Base-by-base conservation (phyloP, 2,113 vertebrate genomes). In the Rhadina sibilatrix region DNA sequence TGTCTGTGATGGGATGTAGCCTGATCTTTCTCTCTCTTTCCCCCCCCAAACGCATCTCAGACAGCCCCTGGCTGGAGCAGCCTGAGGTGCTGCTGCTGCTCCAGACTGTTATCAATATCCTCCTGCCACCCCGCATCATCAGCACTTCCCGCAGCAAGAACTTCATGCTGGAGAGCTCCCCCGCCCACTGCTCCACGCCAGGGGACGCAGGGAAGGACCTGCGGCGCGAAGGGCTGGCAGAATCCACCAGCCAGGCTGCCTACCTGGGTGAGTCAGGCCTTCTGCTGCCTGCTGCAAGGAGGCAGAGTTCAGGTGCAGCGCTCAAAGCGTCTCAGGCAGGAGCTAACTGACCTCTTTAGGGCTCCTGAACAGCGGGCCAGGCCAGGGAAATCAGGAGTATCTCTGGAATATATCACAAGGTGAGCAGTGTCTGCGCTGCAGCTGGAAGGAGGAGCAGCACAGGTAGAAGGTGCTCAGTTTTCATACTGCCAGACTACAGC, bases 121-220 rank as follows among this genome's bases (percentile, higher is more conserved):
- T 99, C 15, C 98, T 99, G 90, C 99, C 99, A 2, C 99, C 99
- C 7, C 98, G 99, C 42, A 99, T 99, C 97, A 99, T 99, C 98
- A 99, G 99, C 98, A 99, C 99, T 4, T 99, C 99, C 57, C 98
- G 99, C 94, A 99, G 99, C 97, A 99, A 99, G 97, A 99, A 99
- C 95, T 99, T 99, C 65, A 99, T 99, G 98, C 89, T 99, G 97
- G 99, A 99, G 76, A 99, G 99, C 14, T 99, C 99, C 5, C 99
- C 99, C 0, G 99, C 99, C 30, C 99, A 99, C 96, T 99, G 99
- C 96, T 99, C 99, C 95, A 99, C 99, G 1, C 99, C 99, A 0
- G 99, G 99, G 12, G 99, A 99, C 52, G 97, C 98, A 0, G 99
- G 99, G 50, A 99, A 99, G 96, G 99, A 99, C 84, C 92, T 99